Evolutionary conservation across 1,140 invertebrate species (phyloP), one percentile per base, ranked within the genome.

Genomic region (Rhyzopertha dominica): DNA sequence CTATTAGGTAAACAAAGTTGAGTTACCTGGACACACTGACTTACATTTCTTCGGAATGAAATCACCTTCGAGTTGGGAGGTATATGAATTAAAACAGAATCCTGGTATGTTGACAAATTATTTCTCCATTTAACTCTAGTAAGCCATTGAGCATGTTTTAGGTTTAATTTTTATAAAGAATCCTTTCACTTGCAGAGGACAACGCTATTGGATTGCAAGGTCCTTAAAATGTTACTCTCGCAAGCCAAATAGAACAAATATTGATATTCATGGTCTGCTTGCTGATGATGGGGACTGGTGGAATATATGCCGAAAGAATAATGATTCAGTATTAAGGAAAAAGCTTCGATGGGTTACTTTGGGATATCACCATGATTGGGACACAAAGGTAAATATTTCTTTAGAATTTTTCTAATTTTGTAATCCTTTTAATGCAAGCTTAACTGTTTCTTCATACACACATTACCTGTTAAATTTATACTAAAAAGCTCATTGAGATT

Each of bases 291-390:
- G 70, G 56, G 56, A 69, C 30, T 68, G 69, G 54, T 74, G 69
- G 58, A 54, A 68, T 39, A 59, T 59, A 34, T 50, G 51, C 28
- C 56, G 69, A 43, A 36, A 57, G 34, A 62, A 62, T 49, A 47
- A 55, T 20, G 59, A 69, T 36, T 58, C 60, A 10, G 54, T 65
- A 23, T 46, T 79, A 13, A 60, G 72, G 38, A 73, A 74, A 40
- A 87, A 87, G 63, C 71, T 96, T 41, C 71, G 92, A 58, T 97
- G 94, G 94, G 78, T 83, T 10, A 96, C 93, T 2, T 66, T 96
- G 23, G 93, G 94, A 13, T 96, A 95, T 66, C 93, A 97, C 69
- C 91, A 97, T 66, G 81, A 96, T 69, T 96, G 93, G 93, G 82
- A 94, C 59, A 88, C 87, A 30, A 96, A 96, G 76, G 77, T 87